phyloP scores from a whole-genome alignment of 2,888 invertebrate species.

The Julus scanicus region DNA sequence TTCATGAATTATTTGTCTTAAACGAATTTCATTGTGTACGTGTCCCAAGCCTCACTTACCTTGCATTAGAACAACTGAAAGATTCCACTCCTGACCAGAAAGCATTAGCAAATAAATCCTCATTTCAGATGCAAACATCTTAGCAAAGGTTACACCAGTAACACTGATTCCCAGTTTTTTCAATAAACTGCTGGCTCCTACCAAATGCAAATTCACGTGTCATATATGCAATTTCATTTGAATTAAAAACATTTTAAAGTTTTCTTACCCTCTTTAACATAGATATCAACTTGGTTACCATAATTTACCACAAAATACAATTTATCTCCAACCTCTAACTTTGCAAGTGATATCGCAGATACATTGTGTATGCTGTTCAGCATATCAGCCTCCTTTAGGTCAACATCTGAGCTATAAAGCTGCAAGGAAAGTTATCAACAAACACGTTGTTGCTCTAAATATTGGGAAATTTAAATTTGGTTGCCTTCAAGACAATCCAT shows the following conservation, averaged over 20 bases:
- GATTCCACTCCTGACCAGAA: constrained; percentile 4
- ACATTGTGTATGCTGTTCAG: background rate
- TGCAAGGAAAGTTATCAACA: background rate
- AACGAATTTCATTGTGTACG: too few species aligned
- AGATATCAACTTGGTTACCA: background rate
- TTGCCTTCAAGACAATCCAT: background rate
- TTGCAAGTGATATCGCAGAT: background rate
- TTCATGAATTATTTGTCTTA: too few species aligned
- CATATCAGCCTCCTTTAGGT: background rate
- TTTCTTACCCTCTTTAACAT: constrained; percentile 20
- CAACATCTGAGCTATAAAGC: background rate
- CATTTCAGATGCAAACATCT: background rate
- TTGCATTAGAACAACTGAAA: constrained; percentile 3
- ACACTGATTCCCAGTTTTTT: constrained; percentile 24
- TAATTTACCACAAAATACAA: constrained; percentile 1
- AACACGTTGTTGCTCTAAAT: background rate
- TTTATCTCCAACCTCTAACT: background rate
- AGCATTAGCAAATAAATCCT: background rate
- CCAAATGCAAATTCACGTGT: background rate
- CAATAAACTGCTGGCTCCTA: background rate
- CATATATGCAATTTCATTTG: background rate
- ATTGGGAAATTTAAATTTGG: background rate
- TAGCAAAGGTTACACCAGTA: background rate
- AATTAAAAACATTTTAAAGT: background rate
- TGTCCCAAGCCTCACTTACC: too few species aligned